Evolutionary conservation across 2,797 vertebrate species (phyloP), one percentile per base, ranked within the genome.

Genomic region (Pipistrellus nathusii): DNA sequence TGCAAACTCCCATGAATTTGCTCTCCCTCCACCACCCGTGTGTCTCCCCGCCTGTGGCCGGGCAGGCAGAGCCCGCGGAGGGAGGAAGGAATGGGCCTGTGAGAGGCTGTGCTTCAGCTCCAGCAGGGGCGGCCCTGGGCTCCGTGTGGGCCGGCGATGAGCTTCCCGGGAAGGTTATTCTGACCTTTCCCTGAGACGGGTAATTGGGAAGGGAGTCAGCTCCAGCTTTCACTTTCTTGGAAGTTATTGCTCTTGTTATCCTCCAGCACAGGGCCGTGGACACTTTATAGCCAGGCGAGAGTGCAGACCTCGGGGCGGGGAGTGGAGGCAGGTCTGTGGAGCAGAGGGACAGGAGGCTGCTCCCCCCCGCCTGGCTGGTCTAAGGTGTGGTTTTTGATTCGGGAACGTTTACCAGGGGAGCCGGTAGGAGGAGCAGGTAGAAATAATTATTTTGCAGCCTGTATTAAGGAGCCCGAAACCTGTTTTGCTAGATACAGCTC

Each of bases 91-190:
- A 44, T 27, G 81, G 68, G 44, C 44, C 18, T 9, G 15, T 0
- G 30, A 78, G 38, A 21, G 64, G 35, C 59, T 53, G 62, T 25
- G 17, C 20, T 27, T 83, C 17, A 8, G 20, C 38, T 1, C n/a
- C 0, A 3, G 53, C 30, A 69, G 85, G n/a, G 32, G 46, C 15
- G 30, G 20, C 25, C 59, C 75, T 72, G 76, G 30, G 46, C 11
- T 30, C 30, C 4, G 18, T 64, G n/a, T 51, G 73, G 41, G 46
- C 25, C 55, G 69, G 32, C 90, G 64, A 80, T 75, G 21, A 8
- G 46, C 69, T 80, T 90, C 38, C 86, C 59, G 13, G n/a, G 64
- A 88, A 91, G 93, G 95, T 93, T 83, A 48, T 59, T 91, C 82
- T 89, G 94, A 83, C 95, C 73, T 93, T 82, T 73, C 46, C 30